A percentile compares a stretch with the other conserved stretches of the same genome.
These are phyloP conservation scores for Argyresthia albistria DNA, from an alignment of 2,888 invertebrate genomes.

Conservation along the genomic window DNA sequence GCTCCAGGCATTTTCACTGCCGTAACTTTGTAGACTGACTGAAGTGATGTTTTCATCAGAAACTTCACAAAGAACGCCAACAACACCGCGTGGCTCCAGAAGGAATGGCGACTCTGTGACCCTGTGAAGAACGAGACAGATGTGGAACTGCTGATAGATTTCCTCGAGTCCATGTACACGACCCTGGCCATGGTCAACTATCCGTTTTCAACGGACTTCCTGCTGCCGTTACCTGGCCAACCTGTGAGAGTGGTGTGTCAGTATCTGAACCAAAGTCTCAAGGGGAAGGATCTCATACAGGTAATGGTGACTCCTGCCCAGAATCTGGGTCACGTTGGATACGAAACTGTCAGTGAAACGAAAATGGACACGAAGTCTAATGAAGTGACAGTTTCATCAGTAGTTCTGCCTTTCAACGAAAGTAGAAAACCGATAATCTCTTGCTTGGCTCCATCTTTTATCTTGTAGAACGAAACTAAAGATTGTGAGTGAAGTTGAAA, in stretches of 20 bases:
- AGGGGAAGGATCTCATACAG: conserved; percentile 66
- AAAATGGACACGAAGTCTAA: too few species aligned
- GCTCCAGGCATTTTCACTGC: too few species aligned
- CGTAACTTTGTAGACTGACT: too few species aligned
- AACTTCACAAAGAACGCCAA: conserved; percentile 67
- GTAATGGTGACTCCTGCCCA: conserved; percentile 24
- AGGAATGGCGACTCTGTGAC: conserved; percentile 83
- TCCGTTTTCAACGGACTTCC: conserved; percentile 89
- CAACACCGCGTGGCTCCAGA: conserved; percentile 79
- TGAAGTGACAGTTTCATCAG: too few species aligned
- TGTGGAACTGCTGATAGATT: conserved; percentile 72
- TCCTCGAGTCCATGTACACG: conserved; percentile 80
- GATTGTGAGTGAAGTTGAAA: too few species aligned
- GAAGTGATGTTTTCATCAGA: conserved; percentile 26
- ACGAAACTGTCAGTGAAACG: too few species aligned
- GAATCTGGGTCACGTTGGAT: too few species aligned
- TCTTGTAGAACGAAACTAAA: too few species aligned
- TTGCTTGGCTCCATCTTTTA: too few species aligned
- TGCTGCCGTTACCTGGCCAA: conserved; percentile 86
- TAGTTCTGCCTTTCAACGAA: too few species aligned
- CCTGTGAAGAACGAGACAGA: conserved; percentile 70
- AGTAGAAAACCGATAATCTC: too few species aligned
- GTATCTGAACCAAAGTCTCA: conserved; percentile 53
- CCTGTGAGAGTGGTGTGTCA: conserved; percentile 81
- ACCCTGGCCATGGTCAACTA: conserved; percentile 96